These are phyloP conservation scores for Riptortus pedestris DNA, from an alignment of 1,140 invertebrate genomes.

Conservation along the genomic window DNA sequence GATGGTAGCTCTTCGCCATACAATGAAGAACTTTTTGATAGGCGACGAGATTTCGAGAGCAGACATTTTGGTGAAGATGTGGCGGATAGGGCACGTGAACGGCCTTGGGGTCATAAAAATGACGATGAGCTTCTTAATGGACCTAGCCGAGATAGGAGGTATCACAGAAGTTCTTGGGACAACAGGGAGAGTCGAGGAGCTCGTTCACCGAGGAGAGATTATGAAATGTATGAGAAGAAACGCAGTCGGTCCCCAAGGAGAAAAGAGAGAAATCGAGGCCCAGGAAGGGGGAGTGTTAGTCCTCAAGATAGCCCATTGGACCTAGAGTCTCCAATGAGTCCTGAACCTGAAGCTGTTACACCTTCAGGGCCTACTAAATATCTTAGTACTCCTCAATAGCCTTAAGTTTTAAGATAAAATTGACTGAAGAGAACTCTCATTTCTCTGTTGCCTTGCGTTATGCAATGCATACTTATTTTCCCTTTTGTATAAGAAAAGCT, in stretches of 20 bases:
- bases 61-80: neutral
- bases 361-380: neutral
- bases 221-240: neutral
- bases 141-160: neutral
- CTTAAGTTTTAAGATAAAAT: too few relatives aligned
- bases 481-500: too few relatives aligned
- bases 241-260: neutral
- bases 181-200: neutral
- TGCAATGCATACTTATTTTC: too few relatives aligned
- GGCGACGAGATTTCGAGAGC: neutral
- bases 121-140: neutral
- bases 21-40: constrained; percentile 8
- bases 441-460: too few relatives aligned
- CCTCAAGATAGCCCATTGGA: neutral
- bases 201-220: neutral
- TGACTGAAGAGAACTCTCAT: too few relatives aligned
- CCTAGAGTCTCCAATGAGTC: constrained; percentile 7
- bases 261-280: neutral
- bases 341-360: neutral
- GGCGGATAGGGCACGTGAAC: neutral
- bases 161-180: neutral
- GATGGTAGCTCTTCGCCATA: too few relatives aligned
- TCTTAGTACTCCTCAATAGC: neutral
- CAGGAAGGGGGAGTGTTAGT: neutral
- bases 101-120: neutral